Evolutionary conservation across 2,113 vertebrate species (phyloP), one percentile per base, ranked within the genome.

Genomic region (Limanda limanda): DNA sequence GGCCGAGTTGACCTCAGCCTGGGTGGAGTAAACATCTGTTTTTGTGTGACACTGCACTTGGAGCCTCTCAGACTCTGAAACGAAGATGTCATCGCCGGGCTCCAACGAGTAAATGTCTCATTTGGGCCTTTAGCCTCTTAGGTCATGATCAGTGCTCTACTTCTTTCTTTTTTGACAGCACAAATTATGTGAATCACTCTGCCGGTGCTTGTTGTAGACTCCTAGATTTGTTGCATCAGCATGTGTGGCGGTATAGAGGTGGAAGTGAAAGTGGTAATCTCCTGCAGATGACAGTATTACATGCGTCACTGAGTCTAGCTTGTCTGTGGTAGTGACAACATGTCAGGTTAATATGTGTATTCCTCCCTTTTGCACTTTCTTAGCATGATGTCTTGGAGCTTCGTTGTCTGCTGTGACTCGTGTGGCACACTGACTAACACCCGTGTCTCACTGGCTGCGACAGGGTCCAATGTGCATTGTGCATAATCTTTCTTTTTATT

Each of bases 11-110:
- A 86, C 83, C 85, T 86, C 85, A 84, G 48, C 64, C 68, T 84
- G 87, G 88, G 87, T 87, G 88, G 84, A 80, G 89, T 82, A 65
- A 87, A 83, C 85, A 88, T 91, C 84, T 91, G 84, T 85, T 85
- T 86, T 85, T 83, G 63, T 76, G 51, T 63, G 45, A 74, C 84
- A 51, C 65, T 66, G 51, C 67, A 85, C 65, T 88, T 59, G 73
- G 79, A 31, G 63, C 58, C 14, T 45, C 60, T 56, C 35, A 21
- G 76, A 18, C 31, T 31, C 31, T 31, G 31, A 31, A 31, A 31
- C 63, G 62, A 89, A 76, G 74, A 82, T 78, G 83, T 89, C 78
- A 78, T 81, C 4, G 17, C 52, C n/a, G 20, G 42, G 25, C 56
- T 11, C 61, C 51, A 18, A 17, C 71, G 64, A 21, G 63, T 11